Evolutionary conservation across 2,888 invertebrate species (phyloP), one percentile per base, ranked within the genome.

Genomic region (Chalcis sispes): DNA sequence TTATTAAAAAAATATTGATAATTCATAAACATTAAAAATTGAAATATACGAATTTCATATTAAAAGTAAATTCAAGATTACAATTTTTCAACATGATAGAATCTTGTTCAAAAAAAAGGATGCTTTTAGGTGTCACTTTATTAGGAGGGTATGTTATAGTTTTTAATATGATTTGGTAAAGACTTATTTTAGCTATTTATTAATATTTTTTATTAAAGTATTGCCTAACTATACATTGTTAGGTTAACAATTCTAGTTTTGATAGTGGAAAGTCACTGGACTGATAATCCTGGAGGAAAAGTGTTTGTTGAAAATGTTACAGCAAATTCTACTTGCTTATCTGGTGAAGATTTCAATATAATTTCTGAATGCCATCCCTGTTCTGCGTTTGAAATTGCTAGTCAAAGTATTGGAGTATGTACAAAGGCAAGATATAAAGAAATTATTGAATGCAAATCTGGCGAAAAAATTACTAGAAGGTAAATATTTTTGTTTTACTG

Each of bases 311-410:
- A 87, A 42, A 86, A 83, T 78, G 91, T 93, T 15, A 94, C 94
- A 86, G 94, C 94, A 81, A 95, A 95, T 86, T 93, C 94, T 0
- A 94, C 93, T 10, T 96, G 96, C 86, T 93, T 94, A 91, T 89
- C 92, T 65, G 92, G 92, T 77, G 95, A 96, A 85, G 91, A 92
- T 20, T 95, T 92, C 82, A 91, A 92, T 79, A 90, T 96, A 23
- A 90, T 94, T 23, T 92, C 92, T 82, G 94, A 95, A 88, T 96
- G 96, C 83, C 94, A 95, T 89, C 95, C 95, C n/a, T 96, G 96
- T 88, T 93, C 94, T 87, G 93, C 94, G 80, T 95, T 95, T 88
- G 96, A 96, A 90, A 93, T 95, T 79, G 91, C 93, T 67, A 96
- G 95, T 85, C 93, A 93, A 89, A 95, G 94, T 85, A 93, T 95